These are phyloP conservation scores for Fringilla coelebs DNA, from an alignment of 2,797 vertebrate genomes.

Conservation along the genomic window DNA sequence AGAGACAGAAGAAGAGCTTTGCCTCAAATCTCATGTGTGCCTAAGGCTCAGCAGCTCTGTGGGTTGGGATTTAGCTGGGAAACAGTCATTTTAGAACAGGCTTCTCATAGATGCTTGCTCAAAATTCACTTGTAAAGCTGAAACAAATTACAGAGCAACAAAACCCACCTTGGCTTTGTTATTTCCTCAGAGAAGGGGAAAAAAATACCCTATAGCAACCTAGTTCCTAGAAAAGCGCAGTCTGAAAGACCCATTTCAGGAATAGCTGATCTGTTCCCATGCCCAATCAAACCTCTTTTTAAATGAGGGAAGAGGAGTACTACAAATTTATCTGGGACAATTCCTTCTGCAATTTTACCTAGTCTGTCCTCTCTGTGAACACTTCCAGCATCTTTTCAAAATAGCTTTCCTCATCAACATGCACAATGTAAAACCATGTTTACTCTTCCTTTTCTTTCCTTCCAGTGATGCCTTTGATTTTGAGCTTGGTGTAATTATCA, in stretches of 20 bases:
- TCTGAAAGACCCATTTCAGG: neutral
- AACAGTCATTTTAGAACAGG: neutral
- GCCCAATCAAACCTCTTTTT: neutral
- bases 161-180: neutral
- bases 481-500: constrained; percentile 86
- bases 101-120: neutral
- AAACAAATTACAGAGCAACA: neutral
- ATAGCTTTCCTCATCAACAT: neutral
- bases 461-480: constrained; percentile 94
- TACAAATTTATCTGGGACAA: neutral
- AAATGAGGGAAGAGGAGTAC: neutral
- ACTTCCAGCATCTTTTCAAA: neutral
- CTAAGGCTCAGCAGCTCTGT: constrained; percentile 20
- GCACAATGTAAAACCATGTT: neutral
- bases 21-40: constrained; percentile 19
- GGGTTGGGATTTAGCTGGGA: constrained; percentile 4
- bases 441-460: constrained; percentile 2
- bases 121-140: neutral
- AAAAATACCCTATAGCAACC: neutral
- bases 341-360: neutral
- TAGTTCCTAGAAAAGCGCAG: neutral
- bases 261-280: neutral
- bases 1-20: constrained; percentile 22
- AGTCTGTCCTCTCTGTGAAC: neutral
- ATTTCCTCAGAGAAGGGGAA: neutral